Evolutionary conservation across 2,888 invertebrate species (phyloP).

Genomic region (Cosmopolites sordidus): DNA sequence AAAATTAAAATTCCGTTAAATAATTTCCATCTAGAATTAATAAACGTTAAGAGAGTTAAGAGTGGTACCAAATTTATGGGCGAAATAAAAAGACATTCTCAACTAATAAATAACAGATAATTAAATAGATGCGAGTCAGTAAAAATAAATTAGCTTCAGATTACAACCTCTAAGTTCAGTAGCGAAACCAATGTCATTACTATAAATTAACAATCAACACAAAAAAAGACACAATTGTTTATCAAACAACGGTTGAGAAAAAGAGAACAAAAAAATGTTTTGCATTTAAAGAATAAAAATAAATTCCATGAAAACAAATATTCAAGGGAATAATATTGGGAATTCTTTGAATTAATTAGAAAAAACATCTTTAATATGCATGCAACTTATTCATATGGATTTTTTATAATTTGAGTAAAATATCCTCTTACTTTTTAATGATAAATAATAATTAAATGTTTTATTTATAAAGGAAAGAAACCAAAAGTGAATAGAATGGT

Average conservation of each 20-base stretch:
- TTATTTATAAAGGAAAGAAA: conserved; percentile 1
- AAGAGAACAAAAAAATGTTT: neutral
- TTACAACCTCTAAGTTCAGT: no score
- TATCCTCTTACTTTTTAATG: conserved; percentile 23
- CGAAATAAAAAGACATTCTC: no score
- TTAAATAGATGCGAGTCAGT: no score
- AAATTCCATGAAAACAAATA: neutral
- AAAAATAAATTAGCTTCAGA: no score
- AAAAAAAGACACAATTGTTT: neutral
- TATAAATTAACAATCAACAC: neutral
- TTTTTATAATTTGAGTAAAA: conserved; percentile 19
- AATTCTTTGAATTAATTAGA: conserved; percentile 1
- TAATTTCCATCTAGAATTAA: no score
- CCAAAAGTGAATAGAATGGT: neutral
- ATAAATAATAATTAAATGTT: conserved; percentile 14
- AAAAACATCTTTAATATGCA: conserved; percentile 6
- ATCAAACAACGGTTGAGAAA: neutral
- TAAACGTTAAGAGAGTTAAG: no score
- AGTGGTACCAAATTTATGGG: no score
- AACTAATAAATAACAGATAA: no score
- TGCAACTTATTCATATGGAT: conserved; percentile 20
- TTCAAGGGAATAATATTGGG: neutral
- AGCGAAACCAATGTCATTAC: neutral
- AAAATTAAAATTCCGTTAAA: no score
- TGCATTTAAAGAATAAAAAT: neutral